A percentile compares a stretch with the other conserved stretches of the same genome.
Conservation (phyloP, 2,888 invertebrate genomes). For the Cephus nigrinus region DNA sequence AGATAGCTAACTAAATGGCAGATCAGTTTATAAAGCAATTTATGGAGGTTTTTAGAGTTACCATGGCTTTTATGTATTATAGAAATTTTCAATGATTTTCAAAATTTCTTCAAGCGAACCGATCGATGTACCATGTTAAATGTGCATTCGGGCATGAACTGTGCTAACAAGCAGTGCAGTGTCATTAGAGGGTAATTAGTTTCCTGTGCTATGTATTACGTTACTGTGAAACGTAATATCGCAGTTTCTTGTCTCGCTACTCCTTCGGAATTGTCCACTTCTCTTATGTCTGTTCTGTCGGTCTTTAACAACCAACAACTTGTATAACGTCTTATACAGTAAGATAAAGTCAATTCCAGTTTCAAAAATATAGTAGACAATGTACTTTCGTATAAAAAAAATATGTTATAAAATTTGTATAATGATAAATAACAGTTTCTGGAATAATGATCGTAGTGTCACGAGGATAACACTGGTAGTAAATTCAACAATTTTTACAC, state of each 20-base stretch:
- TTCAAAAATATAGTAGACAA: not conserved
- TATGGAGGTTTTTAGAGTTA: not conserved
- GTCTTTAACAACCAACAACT: not conserved
- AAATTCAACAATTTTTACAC: not conserved
- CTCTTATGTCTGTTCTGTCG: not conserved
- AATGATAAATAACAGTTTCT: not conserved
- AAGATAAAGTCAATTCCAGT: not conserved
- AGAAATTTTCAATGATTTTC: not conserved
- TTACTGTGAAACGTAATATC: conserved; percentile 30
- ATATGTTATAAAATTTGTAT: not conserved
- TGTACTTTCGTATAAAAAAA: not conserved
- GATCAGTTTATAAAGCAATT: not conserved
- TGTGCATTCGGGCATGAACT: not conserved
- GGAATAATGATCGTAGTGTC: not conserved
- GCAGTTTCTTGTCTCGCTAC: conserved; percentile 5
- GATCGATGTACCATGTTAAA: not conserved
- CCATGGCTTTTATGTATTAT: not conserved
- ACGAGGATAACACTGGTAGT: not conserved
- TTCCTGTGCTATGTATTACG: conserved; percentile 28
- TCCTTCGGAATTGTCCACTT: not conserved
- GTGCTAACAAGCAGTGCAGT: not conserved
- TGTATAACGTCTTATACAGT: not conserved
- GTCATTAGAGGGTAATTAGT: conserved; percentile 28
- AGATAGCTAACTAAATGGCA: not conserved
- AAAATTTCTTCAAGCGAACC: not conserved